A percentile compares a stretch with the other conserved stretches of the same genome.
Conservation (phyloP, 2,113 vertebrate genomes). For the Mobula hypostoma region DNA sequence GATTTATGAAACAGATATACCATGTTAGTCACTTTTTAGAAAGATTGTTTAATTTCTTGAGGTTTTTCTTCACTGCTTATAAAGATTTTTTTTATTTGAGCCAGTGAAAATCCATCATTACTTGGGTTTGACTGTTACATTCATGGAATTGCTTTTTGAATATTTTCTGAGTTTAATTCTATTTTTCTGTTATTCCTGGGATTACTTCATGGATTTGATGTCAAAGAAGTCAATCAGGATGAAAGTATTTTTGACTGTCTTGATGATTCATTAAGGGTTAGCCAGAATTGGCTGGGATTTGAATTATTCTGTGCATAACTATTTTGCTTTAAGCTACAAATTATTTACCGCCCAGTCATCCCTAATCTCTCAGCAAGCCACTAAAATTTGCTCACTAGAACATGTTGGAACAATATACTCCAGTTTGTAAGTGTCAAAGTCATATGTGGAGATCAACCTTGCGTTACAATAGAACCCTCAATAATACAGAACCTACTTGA, state of each 20-base stretch:
- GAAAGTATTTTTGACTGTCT: background rate
- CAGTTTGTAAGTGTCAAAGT: background rate
- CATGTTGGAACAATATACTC: background rate
- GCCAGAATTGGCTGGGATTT: background rate
- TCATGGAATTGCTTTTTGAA: background rate
- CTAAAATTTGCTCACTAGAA: background rate
- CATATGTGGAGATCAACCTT: background rate
- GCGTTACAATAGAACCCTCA: background rate
- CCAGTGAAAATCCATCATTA: background rate
- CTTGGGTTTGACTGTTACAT: background rate
- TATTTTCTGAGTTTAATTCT: background rate
- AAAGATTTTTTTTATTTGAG: background rate
- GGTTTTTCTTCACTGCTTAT: background rate
- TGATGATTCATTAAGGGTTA: background rate
- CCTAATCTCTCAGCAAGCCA: no score
- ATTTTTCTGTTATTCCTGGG: background rate
- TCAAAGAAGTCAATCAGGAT: background rate
- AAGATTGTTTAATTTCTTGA: background rate
- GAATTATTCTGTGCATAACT: background rate
- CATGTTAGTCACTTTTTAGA: background rate
- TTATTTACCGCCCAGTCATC: background rate
- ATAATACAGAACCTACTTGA: constrained; percentile 23
- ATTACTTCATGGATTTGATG: background rate
- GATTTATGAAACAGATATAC: background rate
- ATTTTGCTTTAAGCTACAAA: background rate